Conservation (phyloP, 2,113 vertebrate genomes). For the Plecturocebus donacophilus region DNA sequence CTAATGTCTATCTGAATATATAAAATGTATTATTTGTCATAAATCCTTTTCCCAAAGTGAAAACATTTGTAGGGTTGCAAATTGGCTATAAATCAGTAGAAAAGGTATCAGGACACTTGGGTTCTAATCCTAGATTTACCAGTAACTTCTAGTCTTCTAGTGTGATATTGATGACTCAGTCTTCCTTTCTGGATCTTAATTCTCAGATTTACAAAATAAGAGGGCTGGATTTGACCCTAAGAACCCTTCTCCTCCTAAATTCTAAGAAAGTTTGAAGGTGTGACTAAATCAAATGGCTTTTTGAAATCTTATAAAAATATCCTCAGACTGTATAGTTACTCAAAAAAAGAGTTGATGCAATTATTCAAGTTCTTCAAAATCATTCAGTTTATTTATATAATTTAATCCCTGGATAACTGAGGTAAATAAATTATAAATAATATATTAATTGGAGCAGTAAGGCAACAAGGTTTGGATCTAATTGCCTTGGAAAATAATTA, state of each 20-base stretch:
- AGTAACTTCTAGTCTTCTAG: background rate
- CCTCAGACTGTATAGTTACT: background rate
- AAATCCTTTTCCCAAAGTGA: background rate
- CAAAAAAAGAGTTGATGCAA: background rate
- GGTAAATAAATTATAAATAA: constrained; percentile 18
- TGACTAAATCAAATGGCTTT: background rate
- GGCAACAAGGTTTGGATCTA: background rate
- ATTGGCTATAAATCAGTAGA: background rate
- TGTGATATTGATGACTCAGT: background rate
- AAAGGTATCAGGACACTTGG: background rate
- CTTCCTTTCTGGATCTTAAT: background rate
- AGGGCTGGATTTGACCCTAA: background rate
- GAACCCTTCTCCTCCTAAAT: background rate
- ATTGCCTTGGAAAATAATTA: constrained; percentile 22
- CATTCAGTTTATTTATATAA: background rate
- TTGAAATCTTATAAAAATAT: constrained; percentile 18
- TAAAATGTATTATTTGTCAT: background rate
- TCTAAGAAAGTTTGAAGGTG: background rate
- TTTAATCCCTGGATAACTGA: constrained; percentile 19
- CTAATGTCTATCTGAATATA: background rate
- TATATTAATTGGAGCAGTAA: background rate
- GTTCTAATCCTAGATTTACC: background rate
- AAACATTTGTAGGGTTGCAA: background rate
- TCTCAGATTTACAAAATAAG: background rate
- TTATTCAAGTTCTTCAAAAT: background rate